Conservation (phyloP, 1,140 invertebrate species). For the Pogonus chalceus region DNA sequence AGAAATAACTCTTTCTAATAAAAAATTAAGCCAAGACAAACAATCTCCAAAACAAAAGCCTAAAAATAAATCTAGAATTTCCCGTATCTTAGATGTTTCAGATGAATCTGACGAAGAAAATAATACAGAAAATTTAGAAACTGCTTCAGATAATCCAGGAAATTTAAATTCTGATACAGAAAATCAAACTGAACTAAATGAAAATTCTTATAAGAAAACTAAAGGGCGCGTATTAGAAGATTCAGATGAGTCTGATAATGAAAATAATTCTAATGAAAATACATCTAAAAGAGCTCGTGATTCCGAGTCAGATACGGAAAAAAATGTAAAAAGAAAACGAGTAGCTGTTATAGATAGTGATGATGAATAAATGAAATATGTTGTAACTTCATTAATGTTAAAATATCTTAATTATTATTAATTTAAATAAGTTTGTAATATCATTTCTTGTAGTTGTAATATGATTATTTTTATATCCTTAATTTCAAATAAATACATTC, state of each 20-base stretch:
- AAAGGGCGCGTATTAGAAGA: background rate
- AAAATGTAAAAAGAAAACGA: background rate
- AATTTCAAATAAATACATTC: too few relatives aligned
- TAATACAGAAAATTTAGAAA: constrained; percentile 5
- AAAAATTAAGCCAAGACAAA: background rate
- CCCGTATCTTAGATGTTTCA: background rate
- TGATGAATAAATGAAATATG: background rate
- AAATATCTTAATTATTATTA: background rate
- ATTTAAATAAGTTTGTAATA: too few relatives aligned
- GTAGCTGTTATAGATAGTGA: background rate
- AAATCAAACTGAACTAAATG: too few relatives aligned
- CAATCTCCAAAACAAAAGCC: constrained; percentile 7
- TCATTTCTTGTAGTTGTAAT: too few relatives aligned
- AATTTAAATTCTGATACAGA: constrained; percentile 18
- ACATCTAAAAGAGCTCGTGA: background rate
- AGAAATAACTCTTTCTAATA: background rate
- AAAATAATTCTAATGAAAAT: background rate
- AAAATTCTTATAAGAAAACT: too few relatives aligned
- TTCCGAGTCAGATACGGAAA: background rate
- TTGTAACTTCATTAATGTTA: background rate
- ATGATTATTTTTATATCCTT: too few relatives aligned
- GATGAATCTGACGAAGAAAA: constrained; percentile 13
- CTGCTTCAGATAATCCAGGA: constrained; percentile 16
- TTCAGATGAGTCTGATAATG: background rate
- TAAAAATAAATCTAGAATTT: constrained; percentile 11